Evolutionary conservation across 2,888 invertebrate genomes (phyloP), one percentile per base, ranked within the genome.

Genomic region (Drosophila merina): DNA sequence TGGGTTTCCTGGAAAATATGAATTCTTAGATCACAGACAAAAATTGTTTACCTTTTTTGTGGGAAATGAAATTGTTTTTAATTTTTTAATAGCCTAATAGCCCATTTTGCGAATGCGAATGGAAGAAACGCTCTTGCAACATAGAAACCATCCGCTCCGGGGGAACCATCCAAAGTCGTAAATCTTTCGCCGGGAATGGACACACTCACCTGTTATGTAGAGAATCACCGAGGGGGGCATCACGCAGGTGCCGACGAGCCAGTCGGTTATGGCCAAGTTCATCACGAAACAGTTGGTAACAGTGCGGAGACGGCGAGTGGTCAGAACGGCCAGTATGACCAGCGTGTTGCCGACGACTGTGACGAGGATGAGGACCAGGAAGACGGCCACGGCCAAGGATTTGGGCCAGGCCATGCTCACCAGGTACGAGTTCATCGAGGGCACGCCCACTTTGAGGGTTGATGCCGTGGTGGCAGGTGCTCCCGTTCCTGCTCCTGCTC

Each of bases 221-320:
- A 96, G 94, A 54, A 96, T 95, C 48, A 98, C 97, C 10, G 97
- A 97, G 50, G 97, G 97, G 4, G 98, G 99, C 96, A 99, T 96
- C 0, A 99, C 98, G 83, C 97, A 96, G 14, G 97, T 95, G 2
- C 98, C 99, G 0, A 99, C 97, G 75, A 98, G 91, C 92, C 98
- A 94, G 93, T 99, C 99, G 31, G 98, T 98, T 0, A 96, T 96
- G 0, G 98, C 98, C 89, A 99, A 92, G 64, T 97, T 98, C 88
- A 97, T 97, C 72, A 99, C 98, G 92, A 98, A 98, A 89, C 97
- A 97, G 90, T 99, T 99, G 51, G 98, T 98, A 30, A 98, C 97
- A 0, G 98, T 98, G 58, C 98, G 94, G 77, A 99, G 92, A 74
- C 97, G 94, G 82, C 96, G 94, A 0, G 97, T 96, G 3, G 97